These are phyloP conservation scores for Sialis fuliginosa DNA, from an alignment of 2,888 invertebrate genomes.

Conservation along the genomic window DNA sequence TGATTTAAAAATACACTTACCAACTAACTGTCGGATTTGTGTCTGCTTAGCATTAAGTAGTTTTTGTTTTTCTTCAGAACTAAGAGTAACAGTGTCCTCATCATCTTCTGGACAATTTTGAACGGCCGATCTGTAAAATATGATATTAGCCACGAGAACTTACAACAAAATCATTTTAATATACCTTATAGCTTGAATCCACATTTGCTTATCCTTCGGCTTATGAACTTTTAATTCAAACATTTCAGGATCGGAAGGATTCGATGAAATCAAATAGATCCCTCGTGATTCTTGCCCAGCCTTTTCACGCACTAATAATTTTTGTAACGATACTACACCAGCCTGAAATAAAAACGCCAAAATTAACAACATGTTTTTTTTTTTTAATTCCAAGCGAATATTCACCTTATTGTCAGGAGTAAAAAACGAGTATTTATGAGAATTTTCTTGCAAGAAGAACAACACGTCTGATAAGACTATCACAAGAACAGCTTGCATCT, in stretches of 20 bases:
- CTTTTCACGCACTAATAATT: constrained; percentile 82
- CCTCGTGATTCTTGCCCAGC: constrained; percentile 79
- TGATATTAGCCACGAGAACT: not conserved
- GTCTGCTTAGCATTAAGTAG: constrained; percentile 60
- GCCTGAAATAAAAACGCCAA: constrained; percentile 35
- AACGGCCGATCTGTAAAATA: constrained; percentile 44
- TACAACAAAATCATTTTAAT: not conserved
- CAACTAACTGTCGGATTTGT: constrained; percentile 63
- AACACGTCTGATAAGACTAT: constrained; percentile 83
- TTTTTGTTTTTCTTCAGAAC: constrained; percentile 61
- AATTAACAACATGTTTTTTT: not conserved
- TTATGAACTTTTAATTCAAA: constrained; percentile 79
- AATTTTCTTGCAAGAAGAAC: constrained; percentile 81
- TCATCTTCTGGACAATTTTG: constrained; percentile 71
- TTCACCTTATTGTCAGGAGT: constrained; percentile 82
- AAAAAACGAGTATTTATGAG: constrained; percentile 83
- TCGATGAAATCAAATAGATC: constrained; percentile 84
- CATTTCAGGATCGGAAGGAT: constrained; percentile 87
- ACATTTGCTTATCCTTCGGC: constrained; percentile 75
- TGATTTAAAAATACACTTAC: constrained; percentile 28
- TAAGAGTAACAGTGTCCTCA: constrained; percentile 50
- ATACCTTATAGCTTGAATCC: constrained; percentile 75
- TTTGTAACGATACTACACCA: constrained; percentile 82
- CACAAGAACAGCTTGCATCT: constrained; percentile 74
- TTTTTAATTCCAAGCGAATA: not conserved